phyloP scores from a whole-genome alignment of 2,113 vertebrate genomes.

The Calidris pygmaea region DNA sequence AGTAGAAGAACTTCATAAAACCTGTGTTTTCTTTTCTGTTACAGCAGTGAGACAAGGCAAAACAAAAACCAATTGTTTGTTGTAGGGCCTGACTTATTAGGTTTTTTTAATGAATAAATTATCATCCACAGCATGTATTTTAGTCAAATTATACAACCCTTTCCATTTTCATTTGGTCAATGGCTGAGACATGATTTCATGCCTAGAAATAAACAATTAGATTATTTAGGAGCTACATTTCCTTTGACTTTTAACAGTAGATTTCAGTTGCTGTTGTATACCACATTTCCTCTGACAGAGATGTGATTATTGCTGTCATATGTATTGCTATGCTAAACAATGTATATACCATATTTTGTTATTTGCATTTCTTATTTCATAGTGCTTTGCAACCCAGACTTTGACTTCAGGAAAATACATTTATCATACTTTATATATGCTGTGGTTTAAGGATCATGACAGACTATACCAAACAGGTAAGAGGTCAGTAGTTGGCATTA shows the following conservation, averaged over 20 bases:
- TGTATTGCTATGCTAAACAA: not conserved
- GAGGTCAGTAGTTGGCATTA: not conserved
- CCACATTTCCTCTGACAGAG: not conserved
- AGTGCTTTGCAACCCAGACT: not conserved
- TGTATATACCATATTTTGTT: not conserved
- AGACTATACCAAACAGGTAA: not conserved
- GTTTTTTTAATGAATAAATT: not conserved
- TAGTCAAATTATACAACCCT: not conserved
- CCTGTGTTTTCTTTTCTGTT: not conserved
- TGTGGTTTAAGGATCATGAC: not conserved
- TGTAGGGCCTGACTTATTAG: not conserved
- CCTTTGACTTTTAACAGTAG: not conserved
- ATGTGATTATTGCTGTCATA: not conserved
- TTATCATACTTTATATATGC: not conserved
- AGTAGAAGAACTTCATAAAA: not conserved
- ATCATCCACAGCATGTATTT: not conserved
- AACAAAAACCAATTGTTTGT: not conserved
- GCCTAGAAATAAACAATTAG: not conserved
- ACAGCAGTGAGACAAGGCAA: not conserved
- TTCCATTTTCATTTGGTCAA: not conserved
- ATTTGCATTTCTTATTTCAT: slow-evolving; percentile 7
- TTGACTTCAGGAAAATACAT: not conserved
- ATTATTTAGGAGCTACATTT: not conserved
- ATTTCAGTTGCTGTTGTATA: not conserved
- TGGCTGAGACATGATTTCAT: not conserved